phyloP scores from a whole-genome alignment of 2,888 invertebrate species.

The Oligia strigilis region DNA sequence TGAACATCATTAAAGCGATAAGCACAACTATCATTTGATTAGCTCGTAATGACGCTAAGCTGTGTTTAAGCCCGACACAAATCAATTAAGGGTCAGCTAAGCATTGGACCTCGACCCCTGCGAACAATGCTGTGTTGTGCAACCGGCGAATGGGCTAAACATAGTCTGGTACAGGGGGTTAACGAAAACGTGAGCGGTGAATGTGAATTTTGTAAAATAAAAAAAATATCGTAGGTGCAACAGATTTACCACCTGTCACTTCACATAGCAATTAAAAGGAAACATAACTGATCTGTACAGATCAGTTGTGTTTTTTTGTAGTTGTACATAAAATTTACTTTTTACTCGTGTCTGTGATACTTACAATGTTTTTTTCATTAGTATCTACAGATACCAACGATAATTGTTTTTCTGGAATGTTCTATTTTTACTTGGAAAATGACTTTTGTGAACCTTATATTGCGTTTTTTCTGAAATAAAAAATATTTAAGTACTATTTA shows the following conservation, averaged over 20 bases:
- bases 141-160: slow-evolving; percentile 57
- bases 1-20: slow-evolving; percentile 62
- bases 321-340: too few species aligned
- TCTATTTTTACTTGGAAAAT: too few species aligned
- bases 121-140: slow-evolving; percentile 78
- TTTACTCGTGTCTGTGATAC: too few species aligned
- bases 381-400: too few species aligned
- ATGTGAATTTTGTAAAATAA: neutral
- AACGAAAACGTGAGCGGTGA: neutral
- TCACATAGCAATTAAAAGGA: too few species aligned
- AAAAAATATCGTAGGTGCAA: neutral
- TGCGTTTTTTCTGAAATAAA: too few species aligned
- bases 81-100: slow-evolving; percentile 83
- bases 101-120: slow-evolving; percentile 75
- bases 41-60: slow-evolving; percentile 71
- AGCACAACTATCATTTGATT: slow-evolving; percentile 66
- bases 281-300: too few species aligned
- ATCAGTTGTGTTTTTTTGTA: too few species aligned
- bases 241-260: neutral
- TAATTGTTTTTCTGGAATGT: too few species aligned
- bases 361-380: too few species aligned
- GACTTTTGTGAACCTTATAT: too few species aligned
- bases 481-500: too few species aligned
- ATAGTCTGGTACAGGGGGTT: slow-evolving; percentile 14
- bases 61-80: slow-evolving; percentile 72